Base-by-base conservation (phyloP, 37 sponge, comb jelly and placozoan genomes). In the Hexactinellida sp. region DNA sequence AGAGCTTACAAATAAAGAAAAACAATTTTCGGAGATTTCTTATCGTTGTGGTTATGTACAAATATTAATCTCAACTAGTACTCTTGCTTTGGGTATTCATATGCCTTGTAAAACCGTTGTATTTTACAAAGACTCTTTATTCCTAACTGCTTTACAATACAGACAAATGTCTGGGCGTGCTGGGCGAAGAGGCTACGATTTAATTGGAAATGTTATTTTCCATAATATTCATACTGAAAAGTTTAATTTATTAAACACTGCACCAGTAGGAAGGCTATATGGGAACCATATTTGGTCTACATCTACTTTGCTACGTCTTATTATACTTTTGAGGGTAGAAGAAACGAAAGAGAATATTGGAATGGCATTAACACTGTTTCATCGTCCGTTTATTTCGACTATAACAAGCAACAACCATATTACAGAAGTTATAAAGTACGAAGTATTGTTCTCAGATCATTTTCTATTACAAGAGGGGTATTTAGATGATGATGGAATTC, bases 261-360 rank as follows among this genome's bases (percentile, higher is more conserved):
- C 76, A 23, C 76, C 76, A 21, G 76, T 63, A 25, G 76, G 76
- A 23, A 63, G 76, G 13, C 34, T 63, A n/a, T 63, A 63, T 28
- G 76, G 76, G 3, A 63, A 63, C 34, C 76, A 63, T 63, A 63
- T 63, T 25, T 63, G 76, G 76, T 63, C 76, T 63, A 63, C 76
- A 32, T 63, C 76, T 7, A 63, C 76, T 25, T 23, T 63, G 34
- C 30, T 63, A 63, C 76, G 76, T 1, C 34, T 63, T 7, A n/a
- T 63, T 21, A 63, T 63, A 32, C 30, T 63, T 21, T n/a, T 63
- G 76, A 10, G 13, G 32, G 28, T 21, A 28, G 76, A 63, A 63
- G 76, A 63, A n/a, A 63, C 76, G 76, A 63, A 63, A n/a, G 76
- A 63, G 76, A 63, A 63, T 28, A 63, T 63, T n/a, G 30, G 30